Evolutionary conservation across 30 jellyfish, hydroid and myxozoan genomes (phyloP).

Genomic region (Mastigias papua): DNA sequence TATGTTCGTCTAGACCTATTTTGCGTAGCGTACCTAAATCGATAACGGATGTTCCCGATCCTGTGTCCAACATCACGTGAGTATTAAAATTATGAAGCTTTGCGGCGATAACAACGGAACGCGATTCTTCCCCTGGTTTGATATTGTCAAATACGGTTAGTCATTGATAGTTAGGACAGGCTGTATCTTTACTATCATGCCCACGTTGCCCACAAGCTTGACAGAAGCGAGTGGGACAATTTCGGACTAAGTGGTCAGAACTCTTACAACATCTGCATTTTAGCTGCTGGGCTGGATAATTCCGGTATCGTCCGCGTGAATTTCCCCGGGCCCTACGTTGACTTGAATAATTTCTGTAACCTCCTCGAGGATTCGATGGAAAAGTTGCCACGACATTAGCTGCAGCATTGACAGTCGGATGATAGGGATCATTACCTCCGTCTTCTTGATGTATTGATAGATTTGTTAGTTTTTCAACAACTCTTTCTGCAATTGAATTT

Average conservation of each 20-base stretch:
- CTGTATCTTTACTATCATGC: conserved; percentile 55
- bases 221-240: conserved; percentile 65
- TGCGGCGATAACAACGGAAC: conserved; percentile 58
- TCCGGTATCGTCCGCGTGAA: neutral
- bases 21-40: conserved; percentile 59
- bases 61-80: conserved; percentile 58
- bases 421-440: conserved; percentile 27
- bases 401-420: too few species aligned
- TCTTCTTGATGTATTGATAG: neutral
- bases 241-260: conserved; percentile 53
- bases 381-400: too few species aligned
- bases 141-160: conserved; percentile 43
- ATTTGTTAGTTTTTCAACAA: conserved; percentile 36
- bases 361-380: too few species aligned
- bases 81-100: conserved; percentile 32
- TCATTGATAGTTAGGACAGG: conserved; percentile 74
- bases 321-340: too few species aligned
- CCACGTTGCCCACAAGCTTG: conserved; percentile 77
- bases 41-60: conserved; percentile 51
- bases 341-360: too few species aligned
- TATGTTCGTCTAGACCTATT: conserved; percentile 24
- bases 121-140: conserved; percentile 2
- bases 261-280: conserved; percentile 64
- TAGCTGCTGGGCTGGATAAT: conserved; percentile 46
- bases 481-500: conserved; percentile 29